phyloP scores from a whole-genome alignment of 2,113 vertebrate genomes.

The Gila orcuttii region DNA sequence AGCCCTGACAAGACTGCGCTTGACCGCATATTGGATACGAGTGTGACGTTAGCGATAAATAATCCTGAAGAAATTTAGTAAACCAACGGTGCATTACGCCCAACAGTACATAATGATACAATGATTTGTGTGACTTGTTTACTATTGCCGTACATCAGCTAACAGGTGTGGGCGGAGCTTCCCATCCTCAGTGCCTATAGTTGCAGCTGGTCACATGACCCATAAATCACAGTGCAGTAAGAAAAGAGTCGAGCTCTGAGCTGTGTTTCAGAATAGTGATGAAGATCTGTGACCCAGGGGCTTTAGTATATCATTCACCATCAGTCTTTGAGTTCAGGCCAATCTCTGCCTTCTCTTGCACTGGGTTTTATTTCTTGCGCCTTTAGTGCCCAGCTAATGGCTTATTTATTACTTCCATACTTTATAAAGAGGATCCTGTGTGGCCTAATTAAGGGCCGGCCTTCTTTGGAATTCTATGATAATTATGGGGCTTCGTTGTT shows the following conservation, averaged over 20 bases:
- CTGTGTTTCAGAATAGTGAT: slow-evolving; percentile 49
- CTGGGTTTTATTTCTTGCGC: slow-evolving; percentile 69
- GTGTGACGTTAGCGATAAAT: slow-evolving; percentile 39
- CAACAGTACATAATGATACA: not conserved
- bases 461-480: slow-evolving; percentile 79
- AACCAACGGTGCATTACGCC: not conserved
- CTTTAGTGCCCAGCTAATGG: slow-evolving; percentile 78
- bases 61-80: slow-evolving; percentile 15
- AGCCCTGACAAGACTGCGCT: slow-evolving; percentile 66
- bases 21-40: slow-evolving; percentile 45
- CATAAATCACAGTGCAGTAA: slow-evolving; percentile 12
- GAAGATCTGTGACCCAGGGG: slow-evolving; percentile 52
- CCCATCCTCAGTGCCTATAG: not conserved
- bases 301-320: slow-evolving; percentile 57
- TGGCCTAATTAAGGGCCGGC: slow-evolving; percentile 80
- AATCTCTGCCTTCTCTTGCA: slow-evolving; percentile 66
- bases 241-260: slow-evolving; percentile 31
- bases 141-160: not conserved
- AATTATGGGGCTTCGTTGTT: slow-evolving; percentile 81
- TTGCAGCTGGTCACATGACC: slow-evolving; percentile 19
- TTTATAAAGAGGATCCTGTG: slow-evolving; percentile 78
- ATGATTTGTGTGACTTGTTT: not conserved
- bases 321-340: slow-evolving; percentile 66
- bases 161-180: slow-evolving; percentile 34
- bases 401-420: slow-evolving; percentile 82